A percentile compares a stretch with the other conserved stretches of the same genome.
phyloP scores from a whole-genome alignment of 2,797 vertebrate genomes.

The Phaenicophaeus curvirostris region DNA sequence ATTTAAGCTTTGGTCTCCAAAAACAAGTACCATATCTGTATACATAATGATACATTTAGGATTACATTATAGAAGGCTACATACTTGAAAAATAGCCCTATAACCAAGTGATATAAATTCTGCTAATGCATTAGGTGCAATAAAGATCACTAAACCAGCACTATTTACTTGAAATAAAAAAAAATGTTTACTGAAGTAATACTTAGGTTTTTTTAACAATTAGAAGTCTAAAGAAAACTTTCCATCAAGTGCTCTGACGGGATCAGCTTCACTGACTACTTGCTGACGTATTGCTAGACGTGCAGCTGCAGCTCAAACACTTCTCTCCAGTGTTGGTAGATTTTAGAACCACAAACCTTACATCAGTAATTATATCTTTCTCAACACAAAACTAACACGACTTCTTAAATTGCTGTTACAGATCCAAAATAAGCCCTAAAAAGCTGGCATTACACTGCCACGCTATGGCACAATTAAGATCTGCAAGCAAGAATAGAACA shows the following conservation, averaged over 20 bases:
- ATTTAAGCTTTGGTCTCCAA: constrained; percentile 38
- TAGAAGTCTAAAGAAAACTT: background rate
- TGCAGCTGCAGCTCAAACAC: background rate
- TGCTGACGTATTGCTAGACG: background rate
- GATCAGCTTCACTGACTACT: background rate
- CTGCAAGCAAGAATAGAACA: constrained; percentile 43
- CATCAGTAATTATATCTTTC: background rate
- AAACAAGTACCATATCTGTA: constrained; percentile 26
- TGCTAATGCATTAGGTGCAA: background rate
- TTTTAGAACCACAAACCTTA: background rate
- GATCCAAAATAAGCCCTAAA: background rate
- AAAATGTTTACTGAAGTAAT: background rate
- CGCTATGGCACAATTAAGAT: constrained; percentile 65
- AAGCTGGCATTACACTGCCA: constrained; percentile 65
- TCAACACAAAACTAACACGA: background rate
- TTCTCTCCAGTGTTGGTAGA: background rate
- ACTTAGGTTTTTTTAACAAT: background rate
- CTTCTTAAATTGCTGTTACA: background rate
- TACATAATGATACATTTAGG: constrained; percentile 4
- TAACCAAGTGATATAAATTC: background rate
- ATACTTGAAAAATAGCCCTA: background rate
- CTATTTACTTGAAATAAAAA: background rate
- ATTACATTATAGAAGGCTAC: background rate
- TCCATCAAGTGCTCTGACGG: background rate
- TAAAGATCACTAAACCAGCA: background rate